Conservation (phyloP, 2,797 vertebrate genomes). For the Sebastolobus alascanus region DNA sequence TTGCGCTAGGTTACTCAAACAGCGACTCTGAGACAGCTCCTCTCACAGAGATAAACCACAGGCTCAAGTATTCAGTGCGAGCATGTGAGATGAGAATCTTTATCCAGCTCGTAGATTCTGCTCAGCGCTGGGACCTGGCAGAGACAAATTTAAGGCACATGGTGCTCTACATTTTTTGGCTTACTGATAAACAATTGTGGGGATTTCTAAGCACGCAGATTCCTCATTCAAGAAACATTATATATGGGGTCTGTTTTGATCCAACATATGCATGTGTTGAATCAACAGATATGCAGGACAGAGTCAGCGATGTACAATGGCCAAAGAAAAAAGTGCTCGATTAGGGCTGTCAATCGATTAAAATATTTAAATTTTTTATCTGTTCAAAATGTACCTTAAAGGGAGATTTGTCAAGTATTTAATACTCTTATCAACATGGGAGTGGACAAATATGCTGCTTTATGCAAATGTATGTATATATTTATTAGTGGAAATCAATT, state of each 20-base stretch:
- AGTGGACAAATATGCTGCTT: no score
- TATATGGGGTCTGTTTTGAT: conserved; percentile 34
- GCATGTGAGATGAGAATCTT: conserved; percentile 55
- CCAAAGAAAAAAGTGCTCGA: background rate
- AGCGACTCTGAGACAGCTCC: conserved; percentile 48
- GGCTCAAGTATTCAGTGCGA: conserved; percentile 47
- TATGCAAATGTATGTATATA: no score
- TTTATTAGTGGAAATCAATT: no score
- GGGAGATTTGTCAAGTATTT: no score
- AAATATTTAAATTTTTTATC: no score
- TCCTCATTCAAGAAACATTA: conserved; percentile 58
- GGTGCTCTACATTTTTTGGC: conserved; percentile 25
- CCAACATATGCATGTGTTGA: conserved; percentile 35
- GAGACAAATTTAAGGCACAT: conserved; percentile 38
- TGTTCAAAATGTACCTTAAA: no score
- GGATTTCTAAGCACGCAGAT: conserved; percentile 15
- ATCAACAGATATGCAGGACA: conserved; percentile 42
- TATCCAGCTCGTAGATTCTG: conserved; percentile 44
- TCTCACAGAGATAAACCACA: conserved; percentile 56
- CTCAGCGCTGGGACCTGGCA: conserved; percentile 31
- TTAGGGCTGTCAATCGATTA: no score
- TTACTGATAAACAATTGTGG: conserved; percentile 37
- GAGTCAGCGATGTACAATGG: conserved; percentile 19
- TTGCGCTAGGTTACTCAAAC: conserved; percentile 61
- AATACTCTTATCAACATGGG: no score